These are phyloP conservation scores for Mizuhopecten yessoensis DNA, from an alignment of 1,140 invertebrate genomes.

Conservation along the genomic window DNA sequence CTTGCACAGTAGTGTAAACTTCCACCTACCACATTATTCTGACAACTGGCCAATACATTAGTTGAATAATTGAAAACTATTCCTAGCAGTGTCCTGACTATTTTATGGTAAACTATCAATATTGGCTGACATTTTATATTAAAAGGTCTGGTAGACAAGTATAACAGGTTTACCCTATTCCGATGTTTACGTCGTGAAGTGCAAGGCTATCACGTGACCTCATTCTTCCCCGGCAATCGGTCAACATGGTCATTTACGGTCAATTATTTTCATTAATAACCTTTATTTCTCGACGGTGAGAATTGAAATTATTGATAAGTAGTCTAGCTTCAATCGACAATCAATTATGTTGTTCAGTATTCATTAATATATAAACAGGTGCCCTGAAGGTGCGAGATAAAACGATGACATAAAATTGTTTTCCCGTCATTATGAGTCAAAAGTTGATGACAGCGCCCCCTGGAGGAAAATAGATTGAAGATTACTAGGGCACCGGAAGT, in stretches of 20 bases:
- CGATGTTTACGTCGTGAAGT: not conserved
- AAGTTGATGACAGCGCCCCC: not conserved
- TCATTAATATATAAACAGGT: not conserved
- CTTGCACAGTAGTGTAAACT: too few species aligned
- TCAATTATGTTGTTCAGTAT: not conserved
- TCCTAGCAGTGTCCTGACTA: not conserved
- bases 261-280: not conserved
- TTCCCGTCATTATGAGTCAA: not conserved
- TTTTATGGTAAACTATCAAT: not conserved
- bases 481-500: not conserved
- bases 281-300: not conserved
- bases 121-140: not conserved
- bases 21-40: too few species aligned
- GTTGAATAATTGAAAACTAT: too few species aligned
- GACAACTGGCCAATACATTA: too few species aligned
- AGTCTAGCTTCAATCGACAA: not conserved
- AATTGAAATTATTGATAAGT: not conserved
- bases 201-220: not conserved
- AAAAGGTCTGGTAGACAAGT: not conserved
- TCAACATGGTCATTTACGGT: not conserved
- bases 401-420: not conserved
- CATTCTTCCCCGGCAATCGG: not conserved
- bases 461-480: conserved; percentile 16
- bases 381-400: not conserved
- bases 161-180: not conserved